A percentile compares a stretch with the other conserved stretches of the same genome.
Evolutionary conservation across 2,888 invertebrate genomes (phyloP).

Genomic region (Amiota minor): DNA sequence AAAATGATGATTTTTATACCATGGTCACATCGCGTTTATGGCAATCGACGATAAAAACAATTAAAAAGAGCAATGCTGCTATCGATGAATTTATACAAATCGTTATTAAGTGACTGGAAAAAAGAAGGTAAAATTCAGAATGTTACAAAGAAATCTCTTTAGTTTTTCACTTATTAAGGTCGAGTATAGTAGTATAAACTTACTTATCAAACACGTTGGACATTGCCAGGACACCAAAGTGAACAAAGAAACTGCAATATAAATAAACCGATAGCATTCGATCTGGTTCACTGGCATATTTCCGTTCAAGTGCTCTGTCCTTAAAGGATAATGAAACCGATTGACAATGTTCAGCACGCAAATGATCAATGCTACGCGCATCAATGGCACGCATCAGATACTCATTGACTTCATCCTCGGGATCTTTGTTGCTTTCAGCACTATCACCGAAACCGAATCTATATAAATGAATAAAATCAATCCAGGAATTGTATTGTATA

Average conservation of each 20-base stretch:
- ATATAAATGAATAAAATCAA: slow-evolving; percentile 19
- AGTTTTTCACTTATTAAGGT: not conserved
- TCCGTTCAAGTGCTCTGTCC: slow-evolving; percentile 81
- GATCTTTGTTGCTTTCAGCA: slow-evolving; percentile 81
- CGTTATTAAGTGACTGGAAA: slow-evolving; percentile 54
- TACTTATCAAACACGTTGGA: slow-evolving; percentile 81
- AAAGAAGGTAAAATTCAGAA: not conserved
- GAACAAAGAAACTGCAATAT: slow-evolving; percentile 84
- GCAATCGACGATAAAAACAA: slow-evolving; percentile 72
- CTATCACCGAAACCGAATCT: slow-evolving; percentile 84
- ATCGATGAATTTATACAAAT: slow-evolving; percentile 55
- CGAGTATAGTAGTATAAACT: slow-evolving; percentile 65
- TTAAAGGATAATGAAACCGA: slow-evolving; percentile 89
- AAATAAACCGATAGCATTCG: slow-evolving; percentile 90
- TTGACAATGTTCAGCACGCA: slow-evolving; percentile 91
- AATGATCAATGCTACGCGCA: slow-evolving; percentile 91
- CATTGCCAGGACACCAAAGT: slow-evolving; percentile 80
- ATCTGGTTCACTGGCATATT: slow-evolving; percentile 87
- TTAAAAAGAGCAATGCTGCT: slow-evolving; percentile 59
- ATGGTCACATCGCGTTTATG: slow-evolving; percentile 76
- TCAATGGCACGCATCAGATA: slow-evolving; percentile 97
- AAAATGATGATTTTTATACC: not conserved
- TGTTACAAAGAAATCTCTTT: not conserved
- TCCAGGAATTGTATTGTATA: not conserved
- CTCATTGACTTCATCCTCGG: slow-evolving; percentile 96